Conservation (phyloP, 2,797 vertebrate species). For the Scleropages formosus region DNA sequence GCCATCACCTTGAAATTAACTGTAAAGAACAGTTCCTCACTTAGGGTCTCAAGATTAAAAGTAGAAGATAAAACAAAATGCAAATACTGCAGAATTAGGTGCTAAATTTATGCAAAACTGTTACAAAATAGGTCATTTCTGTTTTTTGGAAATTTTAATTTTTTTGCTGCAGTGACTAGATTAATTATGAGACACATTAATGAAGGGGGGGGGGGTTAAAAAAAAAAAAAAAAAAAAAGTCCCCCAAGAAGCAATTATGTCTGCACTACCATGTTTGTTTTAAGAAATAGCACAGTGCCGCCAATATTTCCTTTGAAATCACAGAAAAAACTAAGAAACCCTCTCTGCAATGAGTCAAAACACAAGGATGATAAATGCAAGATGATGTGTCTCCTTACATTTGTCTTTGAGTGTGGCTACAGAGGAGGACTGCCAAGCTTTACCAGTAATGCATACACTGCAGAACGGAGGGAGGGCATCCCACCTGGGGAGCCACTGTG, state of each 20-base stretch:
- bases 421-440: no score
- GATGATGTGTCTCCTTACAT: no score
- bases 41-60: conserved; percentile 19
- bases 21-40: background rate
- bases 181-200: conserved; percentile 62
- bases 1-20: background rate
- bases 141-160: conserved; percentile 38
- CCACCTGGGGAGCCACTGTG: background rate
- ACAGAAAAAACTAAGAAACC: conserved; percentile 17
- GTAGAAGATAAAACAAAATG: conserved; percentile 16
- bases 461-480: no score
- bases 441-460: background rate
- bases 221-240: conserved; percentile 48
- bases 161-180: conserved; percentile 48
- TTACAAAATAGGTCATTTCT: conserved; percentile 56
- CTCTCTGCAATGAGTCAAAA: background rate
- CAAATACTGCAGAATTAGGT: conserved; percentile 18
- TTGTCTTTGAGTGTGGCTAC: no score
- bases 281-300: conserved; percentile 49
- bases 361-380: no score
- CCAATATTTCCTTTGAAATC: conserved; percentile 27
- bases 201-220: no score
- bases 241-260: conserved; percentile 67
- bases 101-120: conserved; percentile 29
- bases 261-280: conserved; percentile 66